These are phyloP conservation scores for Typhlomys cinereus DNA, from an alignment of 2,113 vertebrate species.

Conservation along the genomic window DNA sequence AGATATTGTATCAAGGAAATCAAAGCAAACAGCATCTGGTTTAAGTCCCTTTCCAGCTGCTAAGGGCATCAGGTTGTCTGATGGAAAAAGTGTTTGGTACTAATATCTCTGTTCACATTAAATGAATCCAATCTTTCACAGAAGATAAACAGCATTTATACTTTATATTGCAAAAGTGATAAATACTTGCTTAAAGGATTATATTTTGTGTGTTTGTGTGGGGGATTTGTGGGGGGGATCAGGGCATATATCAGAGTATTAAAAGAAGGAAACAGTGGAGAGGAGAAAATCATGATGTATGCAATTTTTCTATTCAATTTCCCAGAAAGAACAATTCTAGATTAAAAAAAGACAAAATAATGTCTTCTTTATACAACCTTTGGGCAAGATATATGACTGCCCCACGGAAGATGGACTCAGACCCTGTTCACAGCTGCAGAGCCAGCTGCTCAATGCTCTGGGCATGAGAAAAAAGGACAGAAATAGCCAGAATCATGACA, in stretches of 20 bases:
- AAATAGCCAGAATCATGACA: background rate
- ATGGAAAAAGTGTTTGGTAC: background rate
- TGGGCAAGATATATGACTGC: conserved; percentile 38
- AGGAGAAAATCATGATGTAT: background rate
- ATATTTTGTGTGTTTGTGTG: background rate
- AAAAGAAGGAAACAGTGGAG: background rate
- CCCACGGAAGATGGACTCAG: background rate
- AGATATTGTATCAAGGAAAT: background rate
- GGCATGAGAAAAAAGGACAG: background rate
- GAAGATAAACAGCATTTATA: background rate
- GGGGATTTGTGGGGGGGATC: conserved; percentile 22
- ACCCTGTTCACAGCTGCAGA: conserved; percentile 24
- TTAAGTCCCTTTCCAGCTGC: background rate
- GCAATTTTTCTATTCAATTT: conserved; percentile 20
- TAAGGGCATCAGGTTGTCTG: background rate
- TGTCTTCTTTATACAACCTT: background rate
- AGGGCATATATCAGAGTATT: background rate
- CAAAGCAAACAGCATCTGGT: background rate
- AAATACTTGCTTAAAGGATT: background rate
- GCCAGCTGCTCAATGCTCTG: conserved; percentile 37
- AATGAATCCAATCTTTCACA: conserved; percentile 19
- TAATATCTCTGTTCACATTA: background rate
- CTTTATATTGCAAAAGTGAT: background rate
- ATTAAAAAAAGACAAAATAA: background rate
- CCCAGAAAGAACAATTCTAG: background rate